A percentile compares a stretch with the other conserved stretches of the same genome.
phyloP scores from a whole-genome alignment of 2,888 invertebrate species.

The Synanthedon formicaeformis region DNA sequence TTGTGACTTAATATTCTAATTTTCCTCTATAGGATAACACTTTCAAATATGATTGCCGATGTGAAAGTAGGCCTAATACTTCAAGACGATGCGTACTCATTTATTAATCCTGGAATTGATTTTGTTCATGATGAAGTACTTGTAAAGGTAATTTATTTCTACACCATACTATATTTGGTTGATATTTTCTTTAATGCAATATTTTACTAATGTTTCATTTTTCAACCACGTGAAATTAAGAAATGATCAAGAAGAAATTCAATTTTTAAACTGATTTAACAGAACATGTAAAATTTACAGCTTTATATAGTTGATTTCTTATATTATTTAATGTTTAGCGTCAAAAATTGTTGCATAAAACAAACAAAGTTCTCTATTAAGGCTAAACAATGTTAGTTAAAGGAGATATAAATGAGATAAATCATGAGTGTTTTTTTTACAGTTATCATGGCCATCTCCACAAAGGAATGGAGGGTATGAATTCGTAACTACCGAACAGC shows the following conservation, averaged over 20 bases:
- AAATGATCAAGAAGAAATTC: too few relatives aligned
- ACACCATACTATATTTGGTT: background rate
- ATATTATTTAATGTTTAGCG: too few relatives aligned
- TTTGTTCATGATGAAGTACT: conserved; percentile 65
- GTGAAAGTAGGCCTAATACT: conserved; percentile 68
- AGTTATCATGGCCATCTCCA: conserved; percentile 65
- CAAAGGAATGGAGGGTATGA: conserved; percentile 61
- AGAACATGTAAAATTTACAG: too few relatives aligned
- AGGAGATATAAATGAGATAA: background rate
- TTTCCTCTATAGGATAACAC: conserved; percentile 51
- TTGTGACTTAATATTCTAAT: background rate
- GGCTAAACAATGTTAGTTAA: background rate
- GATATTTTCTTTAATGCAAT: too few relatives aligned
- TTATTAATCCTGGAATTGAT: conserved; percentile 67
- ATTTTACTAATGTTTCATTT: background rate
- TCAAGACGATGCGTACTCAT: conserved; percentile 68
- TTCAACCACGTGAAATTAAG: background rate
- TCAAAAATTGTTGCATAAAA: background rate
- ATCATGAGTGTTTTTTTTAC: conserved; percentile 7
- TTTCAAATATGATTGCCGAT: conserved; percentile 66
- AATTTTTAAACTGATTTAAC: too few relatives aligned
- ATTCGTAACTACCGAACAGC: conserved; percentile 58
- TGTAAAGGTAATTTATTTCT: conserved; percentile 52
- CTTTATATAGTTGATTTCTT: too few relatives aligned
- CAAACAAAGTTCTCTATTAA: background rate